Evolutionary conservation across 2,888 invertebrate genomes (phyloP), one percentile per base, ranked within the genome.

Genomic region (Volucella inflata): DNA sequence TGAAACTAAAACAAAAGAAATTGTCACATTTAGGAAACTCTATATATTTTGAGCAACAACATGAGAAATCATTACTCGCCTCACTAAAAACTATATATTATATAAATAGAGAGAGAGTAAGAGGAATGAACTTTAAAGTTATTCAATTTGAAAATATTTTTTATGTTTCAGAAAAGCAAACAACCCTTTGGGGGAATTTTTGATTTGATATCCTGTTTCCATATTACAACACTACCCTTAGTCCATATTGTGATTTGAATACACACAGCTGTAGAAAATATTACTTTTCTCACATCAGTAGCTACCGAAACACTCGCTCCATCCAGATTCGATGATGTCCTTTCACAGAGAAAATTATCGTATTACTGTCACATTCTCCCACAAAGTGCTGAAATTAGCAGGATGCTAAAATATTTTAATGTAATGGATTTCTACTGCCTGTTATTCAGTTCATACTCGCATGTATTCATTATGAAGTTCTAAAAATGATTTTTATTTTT

Each of bases 331-430:
- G 12, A 2, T 71, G 30, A 59, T 79, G 68, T 70, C 70, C 79
- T 74, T 68, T 68, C 38, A 48, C 8, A 74, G n/a, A 51, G 17
- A 30, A 57, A 70, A 70, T 79, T 65, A 67, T 72, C 46, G 64
- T 64, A 68, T 79, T 74, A 64, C 57, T 74, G 64, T 70, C 74
- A 70, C 59, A 84, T 42, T 51, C 64, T 36, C 55, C 14, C 67
- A 51, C 74, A 74, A 64, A 30, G 57, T 46, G 60, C 70, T 59
- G 53, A 80, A 53, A 80, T 84, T 84, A 84, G 75, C 50, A 70
- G 68, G 48, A 70, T 64, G 51, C 21, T 44, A 21, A 71, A 71
- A 60, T 50, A 71, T 76, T 75, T 80, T 55, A 70, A 53, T 80
- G 65, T 51, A 67, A 48, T 70, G 65, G 59, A 67, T 65, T 79